Evolutionary conservation across 53 echinoderm and acorn worm genomes (phyloP), one percentile per base, ranked within the genome.

Genomic region (Echinarachnius parma): DNA sequence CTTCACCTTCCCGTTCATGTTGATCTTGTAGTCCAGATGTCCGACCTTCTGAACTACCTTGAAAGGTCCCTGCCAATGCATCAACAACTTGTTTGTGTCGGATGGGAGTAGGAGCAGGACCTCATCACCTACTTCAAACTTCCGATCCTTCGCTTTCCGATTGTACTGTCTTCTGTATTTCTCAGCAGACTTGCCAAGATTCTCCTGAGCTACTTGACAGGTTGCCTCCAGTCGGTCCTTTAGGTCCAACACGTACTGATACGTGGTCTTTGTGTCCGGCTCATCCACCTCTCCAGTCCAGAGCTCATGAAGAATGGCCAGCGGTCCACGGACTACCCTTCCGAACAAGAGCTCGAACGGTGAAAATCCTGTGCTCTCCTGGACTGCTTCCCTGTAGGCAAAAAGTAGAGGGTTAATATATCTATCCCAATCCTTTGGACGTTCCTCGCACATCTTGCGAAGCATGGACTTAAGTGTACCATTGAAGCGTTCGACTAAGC

Each of bases 61-160:
- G 46, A 64, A 64, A n/a, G n/a, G n/a, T n/a, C n/a, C n/a, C n/a
- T n/a, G n/a, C n/a, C n/a, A n/a, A n/a, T 44, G n/a, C 61, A 77
- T 13, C 25, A 77, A 36, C 23, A 35, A 22, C 10, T 76, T 60
- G 21, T 76, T 76, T 59, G 30, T 34, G 39, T 57, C 60, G 28
- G 46, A 61, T 3, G 77, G 77, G 11, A 77, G 62, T n/a, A 60
- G 77, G 14, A 77, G 32, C 14, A 62, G 33, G 20, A 77, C 77
- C 34, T 60, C 47, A 30, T 77, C 77, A 31, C 53, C 77, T 14
- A 62, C 77, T 59, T 77, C 55, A 39, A 77, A 77, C 9, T 50
- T 34, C 25, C 77, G 31, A 3, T 34, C 36, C 39, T 37, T 62
- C 4, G 62, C 62, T 37, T 62, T 37, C 39, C 39, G 19, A 3